Evolutionary conservation across 2,797 vertebrate species (phyloP).

Genomic region (Picus viridis): DNA sequence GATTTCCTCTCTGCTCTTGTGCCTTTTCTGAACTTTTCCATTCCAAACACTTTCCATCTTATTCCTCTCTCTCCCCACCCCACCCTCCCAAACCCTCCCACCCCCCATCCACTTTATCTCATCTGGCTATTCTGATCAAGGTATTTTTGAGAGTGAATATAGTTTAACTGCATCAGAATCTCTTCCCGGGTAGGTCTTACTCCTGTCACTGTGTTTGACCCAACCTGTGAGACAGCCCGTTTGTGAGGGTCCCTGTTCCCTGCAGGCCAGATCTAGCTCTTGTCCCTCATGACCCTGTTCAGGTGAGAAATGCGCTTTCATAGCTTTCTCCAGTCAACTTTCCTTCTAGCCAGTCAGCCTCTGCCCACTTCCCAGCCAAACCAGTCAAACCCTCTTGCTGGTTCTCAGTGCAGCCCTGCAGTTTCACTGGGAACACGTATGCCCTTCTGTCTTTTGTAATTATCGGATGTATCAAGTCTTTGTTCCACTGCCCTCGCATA

Average conservation of each 20-base stretch:
- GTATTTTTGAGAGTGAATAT: background rate
- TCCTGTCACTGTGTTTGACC: background rate
- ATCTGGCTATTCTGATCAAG: background rate
- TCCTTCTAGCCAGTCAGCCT: background rate
- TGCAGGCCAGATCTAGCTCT: background rate
- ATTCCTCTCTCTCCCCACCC: no score
- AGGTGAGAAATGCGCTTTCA: background rate
- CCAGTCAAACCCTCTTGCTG: background rate
- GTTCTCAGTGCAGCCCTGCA: background rate
- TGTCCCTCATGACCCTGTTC: background rate
- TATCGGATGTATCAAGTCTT: conserved; percentile 23
- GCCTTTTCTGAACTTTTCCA: background rate
- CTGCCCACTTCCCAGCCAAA: background rate
- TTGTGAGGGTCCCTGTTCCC: background rate
- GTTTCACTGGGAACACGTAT: background rate
- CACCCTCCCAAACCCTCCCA: rapidly evolving
- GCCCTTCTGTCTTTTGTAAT: background rate
- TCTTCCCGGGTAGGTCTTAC: background rate
- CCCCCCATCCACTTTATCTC: background rate
- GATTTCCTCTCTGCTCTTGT: background rate
- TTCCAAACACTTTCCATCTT: background rate
- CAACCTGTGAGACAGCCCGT: background rate
- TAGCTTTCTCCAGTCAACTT: background rate
- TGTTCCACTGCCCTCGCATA: conserved; percentile 10
- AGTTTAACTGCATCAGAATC: background rate